Conservation (phyloP, 2,797 vertebrate genomes). For the Falco concolor region DNA sequence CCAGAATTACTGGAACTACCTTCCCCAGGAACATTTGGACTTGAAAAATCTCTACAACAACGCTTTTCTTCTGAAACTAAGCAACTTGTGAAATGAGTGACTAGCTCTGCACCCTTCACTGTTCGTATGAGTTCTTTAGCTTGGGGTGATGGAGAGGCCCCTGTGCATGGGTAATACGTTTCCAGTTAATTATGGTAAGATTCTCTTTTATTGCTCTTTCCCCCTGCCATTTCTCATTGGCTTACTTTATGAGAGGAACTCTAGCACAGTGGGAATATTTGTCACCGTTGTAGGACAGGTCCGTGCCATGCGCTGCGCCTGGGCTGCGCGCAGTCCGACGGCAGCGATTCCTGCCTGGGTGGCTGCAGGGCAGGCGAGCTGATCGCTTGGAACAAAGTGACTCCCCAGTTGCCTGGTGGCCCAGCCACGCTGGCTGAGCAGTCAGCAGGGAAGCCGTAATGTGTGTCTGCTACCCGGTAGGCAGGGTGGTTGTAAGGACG, state of each 20-base stretch:
- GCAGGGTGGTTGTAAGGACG: neutral
- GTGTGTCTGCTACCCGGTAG: neutral
- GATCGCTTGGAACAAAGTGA: neutral
- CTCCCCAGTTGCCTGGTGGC: neutral
- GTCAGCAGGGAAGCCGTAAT: neutral
- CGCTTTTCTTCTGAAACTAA: constrained; percentile 68
- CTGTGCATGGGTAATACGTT: neutral
- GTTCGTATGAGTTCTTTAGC: constrained; percentile 2
- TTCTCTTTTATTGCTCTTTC: neutral
- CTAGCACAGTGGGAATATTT: neutral
- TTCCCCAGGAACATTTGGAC: constrained; percentile 80
- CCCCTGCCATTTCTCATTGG: neutral
- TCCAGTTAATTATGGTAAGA: neutral
- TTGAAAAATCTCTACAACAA: constrained; percentile 76
- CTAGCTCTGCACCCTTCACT: constrained; percentile 46
- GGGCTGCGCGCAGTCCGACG: neutral
- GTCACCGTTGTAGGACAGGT: neutral
- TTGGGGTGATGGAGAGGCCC: neutral
- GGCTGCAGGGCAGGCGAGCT: neutral
- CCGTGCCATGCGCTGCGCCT: neutral
- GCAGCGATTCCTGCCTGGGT: neutral
- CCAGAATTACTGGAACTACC: constrained; percentile 81
- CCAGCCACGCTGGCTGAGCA: neutral
- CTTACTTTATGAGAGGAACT: neutral
- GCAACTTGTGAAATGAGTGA: constrained; percentile 64